phyloP scores from a whole-genome alignment of 2,113 vertebrate species.

The Notechis scutatus region DNA sequence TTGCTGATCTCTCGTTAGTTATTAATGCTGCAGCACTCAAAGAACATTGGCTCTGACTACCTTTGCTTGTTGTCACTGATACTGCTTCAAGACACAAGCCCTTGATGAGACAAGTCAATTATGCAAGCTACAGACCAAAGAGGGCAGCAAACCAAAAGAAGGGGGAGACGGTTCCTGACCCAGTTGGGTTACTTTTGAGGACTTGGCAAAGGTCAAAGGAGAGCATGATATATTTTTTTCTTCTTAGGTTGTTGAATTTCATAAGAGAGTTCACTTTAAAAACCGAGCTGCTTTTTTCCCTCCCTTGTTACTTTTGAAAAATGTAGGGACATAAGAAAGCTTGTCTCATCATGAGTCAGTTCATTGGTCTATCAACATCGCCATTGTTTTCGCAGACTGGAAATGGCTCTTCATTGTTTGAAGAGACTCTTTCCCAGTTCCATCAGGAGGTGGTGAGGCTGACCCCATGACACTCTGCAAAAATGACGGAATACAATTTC shows the following conservation, averaged over 20 bases:
- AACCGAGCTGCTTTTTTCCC: not conserved
- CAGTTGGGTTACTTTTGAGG: not conserved
- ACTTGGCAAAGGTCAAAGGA: not conserved
- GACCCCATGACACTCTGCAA: not conserved
- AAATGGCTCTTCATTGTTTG: not conserved
- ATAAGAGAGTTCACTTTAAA: not conserved
- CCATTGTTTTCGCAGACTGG: not conserved
- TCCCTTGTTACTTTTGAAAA: not conserved
- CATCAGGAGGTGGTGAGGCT: not conserved
- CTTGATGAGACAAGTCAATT: conserved; percentile 35
- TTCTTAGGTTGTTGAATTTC: not conserved
- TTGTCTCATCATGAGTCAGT: not conserved
- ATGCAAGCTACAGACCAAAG: conserved; percentile 22
- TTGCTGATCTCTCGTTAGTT: conserved; percentile 20
- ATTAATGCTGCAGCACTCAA: conserved; percentile 49
- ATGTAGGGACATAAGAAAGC: not conserved
- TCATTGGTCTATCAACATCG: not conserved
- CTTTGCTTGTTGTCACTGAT: conserved; percentile 49
- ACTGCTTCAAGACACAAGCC: conserved; percentile 40
- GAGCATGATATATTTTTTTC: not conserved
- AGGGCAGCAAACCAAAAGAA: not conserved
- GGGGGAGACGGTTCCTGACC: not conserved
- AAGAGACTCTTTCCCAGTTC: not conserved
- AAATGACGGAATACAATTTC: not conserved
- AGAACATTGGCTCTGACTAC: conserved; percentile 48